These are phyloP conservation scores for Ophion ventricosus DNA, from an alignment of 2,888 invertebrate species.

Conservation along the genomic window DNA sequence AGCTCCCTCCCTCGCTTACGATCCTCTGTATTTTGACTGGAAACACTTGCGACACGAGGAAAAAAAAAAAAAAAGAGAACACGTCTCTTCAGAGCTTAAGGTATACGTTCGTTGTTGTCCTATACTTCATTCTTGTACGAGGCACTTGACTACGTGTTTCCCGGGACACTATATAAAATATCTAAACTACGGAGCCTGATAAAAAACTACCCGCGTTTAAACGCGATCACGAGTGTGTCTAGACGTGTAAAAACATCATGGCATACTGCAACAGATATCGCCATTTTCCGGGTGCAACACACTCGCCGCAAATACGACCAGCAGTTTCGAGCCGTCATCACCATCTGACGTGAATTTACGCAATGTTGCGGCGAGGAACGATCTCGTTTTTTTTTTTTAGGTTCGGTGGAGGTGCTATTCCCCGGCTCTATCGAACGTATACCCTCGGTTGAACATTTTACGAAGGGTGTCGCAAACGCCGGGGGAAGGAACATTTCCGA, in stretches of 20 bases:
- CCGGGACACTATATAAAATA: slow-evolving; percentile 36
- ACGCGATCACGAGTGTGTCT: slow-evolving; percentile 57
- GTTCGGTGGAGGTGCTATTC: neutral
- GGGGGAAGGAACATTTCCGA: neutral
- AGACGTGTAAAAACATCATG: slow-evolving; percentile 67
- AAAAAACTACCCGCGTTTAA: slow-evolving; percentile 53
- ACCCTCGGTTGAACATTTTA: slow-evolving; percentile 34
- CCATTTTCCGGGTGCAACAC: slow-evolving; percentile 66
- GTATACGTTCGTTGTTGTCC: slow-evolving; percentile 7
- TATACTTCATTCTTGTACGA: slow-evolving; percentile 28
- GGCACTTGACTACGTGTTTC: slow-evolving; percentile 48
- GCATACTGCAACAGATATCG: slow-evolving; percentile 68
- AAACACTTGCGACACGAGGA: slow-evolving; percentile 33
- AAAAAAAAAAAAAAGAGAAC: neutral
- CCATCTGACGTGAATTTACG: slow-evolving; percentile 51
- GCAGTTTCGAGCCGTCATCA: slow-evolving; percentile 31
- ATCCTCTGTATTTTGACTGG: slow-evolving; percentile 2
- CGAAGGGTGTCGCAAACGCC: neutral
- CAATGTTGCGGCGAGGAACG: slow-evolving; percentile 11
- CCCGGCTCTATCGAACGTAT: neutral
- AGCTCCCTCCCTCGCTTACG: too few species aligned
- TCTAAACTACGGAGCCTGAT: slow-evolving; percentile 56
- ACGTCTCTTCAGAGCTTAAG: neutral
- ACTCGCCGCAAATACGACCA: neutral
- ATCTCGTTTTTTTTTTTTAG: neutral